Evolutionary conservation across 2,113 vertebrate species (phyloP), one percentile per base, ranked within the genome.

Genomic region (Pomatorhinus ruficollis): DNA sequence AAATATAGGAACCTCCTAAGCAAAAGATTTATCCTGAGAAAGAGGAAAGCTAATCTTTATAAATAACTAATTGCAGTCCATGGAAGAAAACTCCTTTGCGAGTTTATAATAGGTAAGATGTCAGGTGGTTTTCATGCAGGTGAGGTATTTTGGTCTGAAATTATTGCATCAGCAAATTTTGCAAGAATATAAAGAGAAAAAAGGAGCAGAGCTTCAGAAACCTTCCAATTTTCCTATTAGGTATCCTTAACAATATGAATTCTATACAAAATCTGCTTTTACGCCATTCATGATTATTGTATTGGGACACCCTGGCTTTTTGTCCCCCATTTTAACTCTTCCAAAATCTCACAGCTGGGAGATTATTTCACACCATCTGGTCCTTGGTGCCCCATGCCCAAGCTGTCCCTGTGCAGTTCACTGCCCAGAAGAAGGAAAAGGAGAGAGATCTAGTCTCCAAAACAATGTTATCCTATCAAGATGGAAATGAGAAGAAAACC

Each of bases 341-440:
- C 60, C 35, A 65, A 49, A 65, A 56, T 50, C 4, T 35, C 52
- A 42, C 35, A 50, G 17, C 17, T 25, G 57, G 35, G 30, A 57
- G 16, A 42, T 57, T 11, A 35, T 76, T 75, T 71, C 14, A 52
- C 25, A 59, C 4, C 39, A 54, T 5, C 7, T 37, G 18, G 11
- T 40, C 40, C 35, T 27, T n/a, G 37, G 23, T n/a, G 16, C 0
- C 50, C 31, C 1, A 0, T 33, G 37, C 7, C 25, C 52, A 66
- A 13, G 5, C 30, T 42, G 6, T 24, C 59, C 35, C 28, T 40
- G 7, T 16, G 8, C 6, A 19, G 8, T n/a, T 50, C 31, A 28
- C 11, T 57, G 31, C 19, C n/a, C 40, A 77, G 20, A 8, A 31
- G 33, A 71, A 89, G 31, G 21, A 60, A 39, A 25, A 63, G 10